Percentiles rank a stretch among this genome's conserved stretches.
Conservation (phyloP, 2,888 invertebrate species). For the Xanthorhoe designata region DNA sequence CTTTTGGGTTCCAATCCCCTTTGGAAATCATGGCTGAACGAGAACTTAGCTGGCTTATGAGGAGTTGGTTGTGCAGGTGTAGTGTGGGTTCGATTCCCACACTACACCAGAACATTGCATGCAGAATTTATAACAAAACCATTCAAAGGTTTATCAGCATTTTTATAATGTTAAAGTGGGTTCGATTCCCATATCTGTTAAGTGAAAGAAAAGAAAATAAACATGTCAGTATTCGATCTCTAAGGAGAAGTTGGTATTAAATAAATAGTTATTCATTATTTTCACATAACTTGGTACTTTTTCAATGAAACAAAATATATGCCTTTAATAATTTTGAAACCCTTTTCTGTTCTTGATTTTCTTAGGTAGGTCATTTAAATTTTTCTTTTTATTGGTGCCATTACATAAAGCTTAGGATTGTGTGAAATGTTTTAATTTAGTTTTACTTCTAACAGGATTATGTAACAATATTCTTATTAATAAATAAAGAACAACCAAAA, state of each 20-base stretch:
- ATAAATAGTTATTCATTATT: not conserved
- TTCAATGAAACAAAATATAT: slow-evolving; percentile 43
- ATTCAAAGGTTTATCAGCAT: no score
- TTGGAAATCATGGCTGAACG: not conserved
- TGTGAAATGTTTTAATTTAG: slow-evolving; percentile 24
- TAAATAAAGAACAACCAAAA: slow-evolving; percentile 24
- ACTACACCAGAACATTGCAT: not conserved
- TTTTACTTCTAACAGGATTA: slow-evolving; percentile 27
- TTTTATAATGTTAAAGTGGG: not conserved
- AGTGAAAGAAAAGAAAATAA: not conserved
- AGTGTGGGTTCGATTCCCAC: not conserved
- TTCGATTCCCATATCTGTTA: not conserved
- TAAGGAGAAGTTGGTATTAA: not conserved
- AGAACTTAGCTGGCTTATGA: not conserved
- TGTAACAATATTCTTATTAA: slow-evolving; percentile 19
- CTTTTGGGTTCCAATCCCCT: not conserved
- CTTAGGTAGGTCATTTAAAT: slow-evolving; percentile 45
- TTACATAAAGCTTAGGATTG: slow-evolving; percentile 55
- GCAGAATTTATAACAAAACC: no score
- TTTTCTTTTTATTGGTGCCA: slow-evolving; percentile 73
- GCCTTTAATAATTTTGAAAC: slow-evolving; percentile 56
- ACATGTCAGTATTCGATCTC: not conserved
- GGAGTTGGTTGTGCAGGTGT: not conserved
- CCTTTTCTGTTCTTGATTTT: slow-evolving; percentile 45
- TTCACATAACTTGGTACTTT: slow-evolving; percentile 17